phyloP scores from a whole-genome alignment of 2,888 invertebrate genomes.

The Dolichopus griseipennis region DNA sequence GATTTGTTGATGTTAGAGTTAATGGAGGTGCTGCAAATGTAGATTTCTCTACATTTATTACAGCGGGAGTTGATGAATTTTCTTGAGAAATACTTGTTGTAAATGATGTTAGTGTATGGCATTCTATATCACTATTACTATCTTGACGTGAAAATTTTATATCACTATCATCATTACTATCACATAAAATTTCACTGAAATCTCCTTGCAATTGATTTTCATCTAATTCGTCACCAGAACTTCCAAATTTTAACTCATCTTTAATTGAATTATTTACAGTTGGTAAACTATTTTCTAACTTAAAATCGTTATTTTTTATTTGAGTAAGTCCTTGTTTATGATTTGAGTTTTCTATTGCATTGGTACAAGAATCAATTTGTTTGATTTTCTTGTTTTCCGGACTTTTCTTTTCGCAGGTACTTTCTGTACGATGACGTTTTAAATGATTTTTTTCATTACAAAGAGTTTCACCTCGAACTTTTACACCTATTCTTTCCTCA shows the following conservation, averaged over 20 bases:
- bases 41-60: neutral
- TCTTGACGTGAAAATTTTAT: constrained; percentile 9
- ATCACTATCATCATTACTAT: constrained; percentile 2
- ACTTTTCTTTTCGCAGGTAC: constrained; percentile 49
- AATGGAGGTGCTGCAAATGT: neutral
- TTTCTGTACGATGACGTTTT: constrained; percentile 51
- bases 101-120: neutral
- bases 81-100: neutral
- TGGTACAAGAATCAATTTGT: constrained; percentile 23
- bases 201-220: constrained; percentile 10
- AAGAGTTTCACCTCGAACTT: constrained; percentile 44
- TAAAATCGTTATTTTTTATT: neutral
- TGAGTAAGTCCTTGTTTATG: neutral
- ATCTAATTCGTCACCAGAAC: constrained; percentile 6
- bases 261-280: constrained; percentile 9
- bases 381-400: constrained; percentile 46
- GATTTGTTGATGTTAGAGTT: neutral
- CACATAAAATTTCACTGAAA: constrained; percentile 7
- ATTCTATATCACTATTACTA: constrained; percentile 11
- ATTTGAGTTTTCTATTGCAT: neutral
- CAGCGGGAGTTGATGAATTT: neutral
- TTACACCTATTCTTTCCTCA: constrained; percentile 59
- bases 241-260: constrained; percentile 10
- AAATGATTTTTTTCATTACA: constrained; percentile 31
- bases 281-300: neutral